A percentile compares a stretch with the other conserved stretches of the same genome.
Evolutionary conservation across 1,140 invertebrate genomes (phyloP).

Genomic region (Sinella curviseta): DNA sequence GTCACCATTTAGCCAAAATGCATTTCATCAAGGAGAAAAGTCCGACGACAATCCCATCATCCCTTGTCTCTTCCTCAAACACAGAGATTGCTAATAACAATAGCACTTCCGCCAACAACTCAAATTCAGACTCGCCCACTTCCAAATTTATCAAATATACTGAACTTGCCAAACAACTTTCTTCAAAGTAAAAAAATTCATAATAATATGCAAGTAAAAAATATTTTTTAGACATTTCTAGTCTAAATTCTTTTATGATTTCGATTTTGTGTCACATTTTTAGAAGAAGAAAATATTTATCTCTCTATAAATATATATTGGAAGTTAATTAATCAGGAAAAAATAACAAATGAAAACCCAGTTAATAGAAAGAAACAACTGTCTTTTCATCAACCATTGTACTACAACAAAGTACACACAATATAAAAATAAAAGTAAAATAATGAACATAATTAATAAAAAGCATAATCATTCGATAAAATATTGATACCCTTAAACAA

Average conservation of each 20-base stretch:
- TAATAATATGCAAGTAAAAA: background rate
- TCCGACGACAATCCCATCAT: slow-evolving; percentile 54
- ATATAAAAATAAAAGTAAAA: background rate
- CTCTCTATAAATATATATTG: too few relatives aligned
- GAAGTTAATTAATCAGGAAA: too few relatives aligned
- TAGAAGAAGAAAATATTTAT: too few relatives aligned
- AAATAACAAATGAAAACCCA: too few relatives aligned
- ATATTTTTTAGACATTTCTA: background rate
- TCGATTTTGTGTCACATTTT: background rate
- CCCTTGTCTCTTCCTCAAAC: background rate
- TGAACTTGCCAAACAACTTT: slow-evolving; percentile 92
- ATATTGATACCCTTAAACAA: slow-evolving; percentile 11
- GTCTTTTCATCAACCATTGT: too few relatives aligned
- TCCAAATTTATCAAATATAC: slow-evolving; percentile 96
- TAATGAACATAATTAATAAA: background rate
- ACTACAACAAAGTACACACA: too few relatives aligned
- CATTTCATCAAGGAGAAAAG: slow-evolving; percentile 87
- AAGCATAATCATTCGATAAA: slow-evolving; percentile 15
- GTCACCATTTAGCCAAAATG: slow-evolving; percentile 94
- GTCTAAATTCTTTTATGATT: background rate
- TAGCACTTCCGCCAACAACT: slow-evolving; percentile 58
- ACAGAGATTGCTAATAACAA: slow-evolving; percentile 15
- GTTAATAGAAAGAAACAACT: background rate
- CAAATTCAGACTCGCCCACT: slow-evolving; percentile 83
- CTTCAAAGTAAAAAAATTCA: slow-evolving; percentile 80